These are phyloP conservation scores for Cerceris ruficornis DNA, from an alignment of 2,888 invertebrate species.

Conservation along the genomic window DNA sequence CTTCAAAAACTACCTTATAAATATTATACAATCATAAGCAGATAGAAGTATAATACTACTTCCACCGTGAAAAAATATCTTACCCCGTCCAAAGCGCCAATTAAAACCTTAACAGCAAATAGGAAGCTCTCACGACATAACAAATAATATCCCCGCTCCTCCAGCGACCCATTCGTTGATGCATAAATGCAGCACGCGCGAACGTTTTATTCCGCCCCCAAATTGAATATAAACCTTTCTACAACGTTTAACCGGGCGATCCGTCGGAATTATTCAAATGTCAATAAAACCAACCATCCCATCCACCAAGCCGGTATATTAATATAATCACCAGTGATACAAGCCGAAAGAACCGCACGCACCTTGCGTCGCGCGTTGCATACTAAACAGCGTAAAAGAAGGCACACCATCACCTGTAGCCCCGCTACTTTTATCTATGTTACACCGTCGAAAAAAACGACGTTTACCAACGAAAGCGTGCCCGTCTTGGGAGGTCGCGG, in stretches of 20 bases:
- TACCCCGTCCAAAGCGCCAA: no score
- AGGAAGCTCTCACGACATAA: no score
- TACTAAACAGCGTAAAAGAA: conserved; percentile 6
- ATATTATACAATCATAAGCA: no score
- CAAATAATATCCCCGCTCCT: no score
- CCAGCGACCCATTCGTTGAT: not conserved
- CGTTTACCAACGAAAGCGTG: conserved; percentile 74
- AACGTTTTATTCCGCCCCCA: not conserved
- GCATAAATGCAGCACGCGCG: not conserved
- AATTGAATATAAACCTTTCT: not conserved
- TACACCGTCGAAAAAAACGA: conserved; percentile 21
- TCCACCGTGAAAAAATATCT: no score
- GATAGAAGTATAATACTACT: no score
- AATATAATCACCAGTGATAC: conserved; percentile 11
- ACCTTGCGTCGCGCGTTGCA: not conserved
- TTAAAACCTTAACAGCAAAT: no score
- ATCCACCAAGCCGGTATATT: conserved; percentile 3
- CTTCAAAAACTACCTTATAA: no score
- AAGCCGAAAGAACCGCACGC: conserved; percentile 5
- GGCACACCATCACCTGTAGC: conserved; percentile 8
- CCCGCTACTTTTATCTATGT: conserved; percentile 35
- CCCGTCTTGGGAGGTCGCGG: conserved; percentile 81
- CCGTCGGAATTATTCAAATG: not conserved
- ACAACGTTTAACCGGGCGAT: not conserved
- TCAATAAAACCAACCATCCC: not conserved